Evolutionary conservation across 2,797 vertebrate species (phyloP).

Genomic region (Zenarchopterus dispar): DNA sequence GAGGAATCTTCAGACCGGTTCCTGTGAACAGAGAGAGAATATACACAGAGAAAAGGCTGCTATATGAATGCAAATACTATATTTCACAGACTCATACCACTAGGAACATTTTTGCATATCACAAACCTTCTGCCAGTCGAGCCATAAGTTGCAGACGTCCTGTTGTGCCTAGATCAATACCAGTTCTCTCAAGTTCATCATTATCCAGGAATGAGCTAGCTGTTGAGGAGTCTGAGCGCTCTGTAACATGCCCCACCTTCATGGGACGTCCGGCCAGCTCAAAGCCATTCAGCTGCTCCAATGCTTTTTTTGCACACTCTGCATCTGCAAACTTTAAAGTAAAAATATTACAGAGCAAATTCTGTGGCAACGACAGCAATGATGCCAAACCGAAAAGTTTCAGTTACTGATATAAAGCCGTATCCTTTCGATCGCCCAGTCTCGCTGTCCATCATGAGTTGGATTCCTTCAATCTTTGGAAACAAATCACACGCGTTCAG

Average conservation of each 20-base stretch:
- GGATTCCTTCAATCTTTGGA: conserved; percentile 95
- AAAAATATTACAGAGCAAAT: neutral
- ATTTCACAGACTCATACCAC: no score
- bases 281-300: conserved; percentile 98
- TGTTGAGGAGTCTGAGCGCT: conserved; percentile 95
- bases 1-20: conserved; percentile 96
- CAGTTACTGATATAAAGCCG: conserved; percentile 95
- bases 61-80: neutral
- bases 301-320: conserved; percentile 97
- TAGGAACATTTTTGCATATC: no score
- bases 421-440: conserved; percentile 98
- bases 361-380: neutral
- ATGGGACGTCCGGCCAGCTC: conserved; percentile 97
- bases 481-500: neutral
- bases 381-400: neutral
- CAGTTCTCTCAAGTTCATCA: conserved; percentile 96
- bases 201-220: conserved; percentile 98
- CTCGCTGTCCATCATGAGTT: conserved; percentile 99
- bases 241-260: conserved; percentile 98
- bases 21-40: conserved; percentile 73
- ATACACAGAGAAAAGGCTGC: neutral
- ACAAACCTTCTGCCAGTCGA: conserved; percentile 93
- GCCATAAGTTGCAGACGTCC: conserved; percentile 98
- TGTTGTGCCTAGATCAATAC: conserved; percentile 97
- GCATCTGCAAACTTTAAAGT: conserved; percentile 94